Conservation (phyloP, 2,888 invertebrate genomes). For the Drosophila nigricruria region DNA sequence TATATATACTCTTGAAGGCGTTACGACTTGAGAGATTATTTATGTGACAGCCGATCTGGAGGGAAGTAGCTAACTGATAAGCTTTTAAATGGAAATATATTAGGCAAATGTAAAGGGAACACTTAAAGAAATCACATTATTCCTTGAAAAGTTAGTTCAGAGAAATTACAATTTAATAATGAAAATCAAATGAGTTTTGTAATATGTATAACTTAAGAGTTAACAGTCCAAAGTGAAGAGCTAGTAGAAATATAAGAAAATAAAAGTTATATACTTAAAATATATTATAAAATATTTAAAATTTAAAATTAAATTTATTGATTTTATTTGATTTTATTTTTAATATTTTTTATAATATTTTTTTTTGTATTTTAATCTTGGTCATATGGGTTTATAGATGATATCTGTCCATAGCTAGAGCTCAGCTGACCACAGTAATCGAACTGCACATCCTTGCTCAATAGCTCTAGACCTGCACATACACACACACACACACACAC, state of each 20-base stretch:
- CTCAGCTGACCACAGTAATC: slow-evolving; percentile 58
- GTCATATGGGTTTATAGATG: not conserved
- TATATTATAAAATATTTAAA: no score
- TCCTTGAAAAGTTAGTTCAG: not conserved
- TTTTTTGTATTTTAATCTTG: not conserved
- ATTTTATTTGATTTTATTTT: no score
- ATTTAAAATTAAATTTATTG: no score
- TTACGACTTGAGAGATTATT: slow-evolving; percentile 13
- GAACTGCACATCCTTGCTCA: slow-evolving; percentile 45
- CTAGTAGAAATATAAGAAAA: no score
- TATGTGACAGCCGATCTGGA: slow-evolving; percentile 6
- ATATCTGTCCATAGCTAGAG: slow-evolving; percentile 23
- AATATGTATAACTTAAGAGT: not conserved
- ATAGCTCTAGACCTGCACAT: slow-evolving; percentile 3
- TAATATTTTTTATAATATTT: no score
- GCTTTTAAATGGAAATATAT: not conserved
- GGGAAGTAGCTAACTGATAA: not conserved
- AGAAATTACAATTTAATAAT: not conserved
- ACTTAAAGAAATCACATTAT: not conserved
- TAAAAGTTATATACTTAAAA: no score
- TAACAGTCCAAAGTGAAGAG: not conserved
- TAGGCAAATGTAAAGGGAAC: not conserved
- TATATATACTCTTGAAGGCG: slow-evolving; percentile 22
- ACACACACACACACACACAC: slow-evolving; percentile 18
- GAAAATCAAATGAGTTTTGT: not conserved